These are phyloP conservation scores for Heliopora coerulea DNA, from an alignment of 92 coral and sea anemone species.

Conservation along the genomic window DNA sequence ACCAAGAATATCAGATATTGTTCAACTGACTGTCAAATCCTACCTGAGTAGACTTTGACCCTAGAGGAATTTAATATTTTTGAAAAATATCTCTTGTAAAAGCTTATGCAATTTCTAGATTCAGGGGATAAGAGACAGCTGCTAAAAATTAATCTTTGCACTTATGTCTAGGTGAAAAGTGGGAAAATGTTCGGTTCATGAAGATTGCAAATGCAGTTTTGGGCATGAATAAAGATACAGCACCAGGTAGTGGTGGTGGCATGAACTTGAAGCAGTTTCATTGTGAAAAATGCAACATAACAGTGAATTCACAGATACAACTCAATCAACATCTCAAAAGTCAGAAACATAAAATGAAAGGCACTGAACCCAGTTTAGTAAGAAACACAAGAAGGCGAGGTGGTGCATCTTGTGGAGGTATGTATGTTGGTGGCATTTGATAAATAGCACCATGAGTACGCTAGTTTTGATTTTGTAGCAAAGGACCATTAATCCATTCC, in stretches of 20 bases:
- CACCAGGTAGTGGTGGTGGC: constrained; percentile 55
- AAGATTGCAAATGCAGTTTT: constrained; percentile 64
- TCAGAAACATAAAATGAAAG: constrained; percentile 59
- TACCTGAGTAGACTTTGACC: too few species aligned
- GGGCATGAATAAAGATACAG: constrained; percentile 36
- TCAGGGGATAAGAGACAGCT: too few species aligned
- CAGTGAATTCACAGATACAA: constrained; percentile 72
- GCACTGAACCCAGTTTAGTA: neutral
- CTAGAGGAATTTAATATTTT: too few species aligned
- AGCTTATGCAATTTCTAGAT: too few species aligned
- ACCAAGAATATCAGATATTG: too few species aligned
- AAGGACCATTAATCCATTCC: too few species aligned
- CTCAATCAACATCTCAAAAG: constrained; percentile 71
- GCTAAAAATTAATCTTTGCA: neutral
- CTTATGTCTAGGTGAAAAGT: constrained; percentile 28
- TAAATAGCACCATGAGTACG: too few species aligned
- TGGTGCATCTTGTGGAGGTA: neutral
- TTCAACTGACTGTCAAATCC: too few species aligned
- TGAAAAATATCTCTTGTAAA: too few species aligned
- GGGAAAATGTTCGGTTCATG: constrained; percentile 71
- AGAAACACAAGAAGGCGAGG: constrained; percentile 11
- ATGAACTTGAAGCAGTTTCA: constrained; percentile 58
- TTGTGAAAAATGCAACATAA: constrained; percentile 63
- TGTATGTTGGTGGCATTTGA: too few species aligned
- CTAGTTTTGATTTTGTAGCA: too few species aligned